Conservation (phyloP, 2,888 invertebrate species). For the Drosophila eohydei region DNA sequence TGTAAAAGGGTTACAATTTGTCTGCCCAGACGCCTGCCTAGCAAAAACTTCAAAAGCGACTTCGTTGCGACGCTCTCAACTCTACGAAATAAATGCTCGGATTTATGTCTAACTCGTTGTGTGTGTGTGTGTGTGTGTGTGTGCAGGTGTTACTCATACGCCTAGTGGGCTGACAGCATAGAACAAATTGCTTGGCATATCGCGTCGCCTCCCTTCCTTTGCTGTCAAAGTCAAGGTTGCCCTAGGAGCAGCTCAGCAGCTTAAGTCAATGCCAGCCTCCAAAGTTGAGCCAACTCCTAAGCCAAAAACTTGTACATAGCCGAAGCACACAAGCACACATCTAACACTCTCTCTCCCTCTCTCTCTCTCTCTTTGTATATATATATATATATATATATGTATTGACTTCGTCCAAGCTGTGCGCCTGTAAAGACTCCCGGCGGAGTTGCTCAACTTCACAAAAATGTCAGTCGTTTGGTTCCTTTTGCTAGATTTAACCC, state of each 20-base stretch:
- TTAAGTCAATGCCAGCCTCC: conserved; percentile 47
- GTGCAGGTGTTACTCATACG: conserved; percentile 72
- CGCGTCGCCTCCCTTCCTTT: conserved; percentile 7
- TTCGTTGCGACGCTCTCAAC: conserved; percentile 38
- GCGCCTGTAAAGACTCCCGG: conserved; percentile 59
- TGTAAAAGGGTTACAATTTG: conserved; percentile 65
- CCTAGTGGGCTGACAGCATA: conserved; percentile 54
- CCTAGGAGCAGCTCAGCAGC: conserved; percentile 44
- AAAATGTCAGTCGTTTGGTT: conserved; percentile 63
- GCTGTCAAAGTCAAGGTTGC: conserved; percentile 71
- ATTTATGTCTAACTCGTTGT: conserved; percentile 63
- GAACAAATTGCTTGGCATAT: conserved; percentile 73
- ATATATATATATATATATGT: not conserved
- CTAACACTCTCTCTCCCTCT: not conserved
- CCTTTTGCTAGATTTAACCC: conserved; percentile 36
- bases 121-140: conserved; percentile 8
- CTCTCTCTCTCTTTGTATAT: not conserved
- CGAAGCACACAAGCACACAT: conserved; percentile 2
- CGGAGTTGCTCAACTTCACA: conserved; percentile 72
- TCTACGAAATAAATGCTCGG: conserved; percentile 74
- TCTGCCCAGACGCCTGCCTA: conserved; percentile 26
- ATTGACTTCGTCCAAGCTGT: conserved; percentile 20
- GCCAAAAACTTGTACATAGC: conserved; percentile 40
- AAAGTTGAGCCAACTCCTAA: conserved; percentile 34
- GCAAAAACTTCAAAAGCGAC: conserved; percentile 72